Evolutionary conservation across 2,113 vertebrate genomes (phyloP).

Genomic region (Ctenomys sociabilis): DNA sequence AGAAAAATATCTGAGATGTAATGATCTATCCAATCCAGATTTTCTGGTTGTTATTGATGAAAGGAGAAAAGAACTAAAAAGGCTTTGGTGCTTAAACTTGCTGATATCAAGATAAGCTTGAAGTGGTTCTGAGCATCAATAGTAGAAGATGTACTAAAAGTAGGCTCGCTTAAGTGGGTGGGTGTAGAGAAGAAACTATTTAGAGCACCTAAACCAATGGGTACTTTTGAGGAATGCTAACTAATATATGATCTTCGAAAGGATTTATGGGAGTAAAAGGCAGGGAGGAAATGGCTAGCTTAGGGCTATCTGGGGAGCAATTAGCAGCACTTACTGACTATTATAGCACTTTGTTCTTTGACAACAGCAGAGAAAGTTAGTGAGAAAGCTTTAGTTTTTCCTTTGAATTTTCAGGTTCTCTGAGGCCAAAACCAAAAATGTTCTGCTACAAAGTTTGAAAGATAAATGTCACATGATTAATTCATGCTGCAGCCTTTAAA

Average conservation of each 20-base stretch:
- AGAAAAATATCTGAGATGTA: background rate
- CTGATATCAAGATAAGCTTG: background rate
- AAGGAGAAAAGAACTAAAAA: background rate
- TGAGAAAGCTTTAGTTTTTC: slow-evolving; percentile 79
- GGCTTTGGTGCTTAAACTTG: slow-evolving; percentile 27
- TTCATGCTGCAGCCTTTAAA: slow-evolving; percentile 64
- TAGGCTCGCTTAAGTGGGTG: slow-evolving; percentile 48
- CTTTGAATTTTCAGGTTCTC: slow-evolving; percentile 74
- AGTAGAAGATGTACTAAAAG: slow-evolving; percentile 64
- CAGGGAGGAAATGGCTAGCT: slow-evolving; percentile 84
- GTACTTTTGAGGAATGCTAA: slow-evolving; percentile 81
- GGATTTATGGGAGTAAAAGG: slow-evolving; percentile 83
- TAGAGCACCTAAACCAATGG: slow-evolving; percentile 77
- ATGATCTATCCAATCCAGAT: background rate
- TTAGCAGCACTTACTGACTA: slow-evolving; percentile 84
- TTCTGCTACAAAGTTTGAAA: slow-evolving; percentile 74
- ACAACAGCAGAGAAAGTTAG: slow-evolving; percentile 81
- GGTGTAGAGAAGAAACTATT: slow-evolving; percentile 45
- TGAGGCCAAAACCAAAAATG: slow-evolving; percentile 67
- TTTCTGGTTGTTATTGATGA: slow-evolving; percentile 35
- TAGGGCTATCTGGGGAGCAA: slow-evolving; percentile 85
- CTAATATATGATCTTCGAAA: slow-evolving; percentile 83
- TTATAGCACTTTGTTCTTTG: slow-evolving; percentile 83
- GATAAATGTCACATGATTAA: slow-evolving; percentile 62
- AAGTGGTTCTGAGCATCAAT: slow-evolving; percentile 18